Evolutionary conservation across 2,888 invertebrate species (phyloP).

Genomic region (Pristionchus arcanus): DNA sequence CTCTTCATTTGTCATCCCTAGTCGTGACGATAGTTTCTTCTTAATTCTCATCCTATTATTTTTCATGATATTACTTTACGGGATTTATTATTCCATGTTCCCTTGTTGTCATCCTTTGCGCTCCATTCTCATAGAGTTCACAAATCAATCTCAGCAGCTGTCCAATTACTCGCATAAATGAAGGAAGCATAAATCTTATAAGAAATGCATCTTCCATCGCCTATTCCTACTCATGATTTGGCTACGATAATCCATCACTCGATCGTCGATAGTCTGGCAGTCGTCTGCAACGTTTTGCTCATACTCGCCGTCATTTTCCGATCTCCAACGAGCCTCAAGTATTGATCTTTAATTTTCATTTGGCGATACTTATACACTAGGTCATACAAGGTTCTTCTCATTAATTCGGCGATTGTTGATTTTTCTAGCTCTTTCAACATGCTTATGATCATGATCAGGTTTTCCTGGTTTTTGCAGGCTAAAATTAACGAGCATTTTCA

Average conservation of each 20-base stretch:
- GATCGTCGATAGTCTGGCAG: not conserved
- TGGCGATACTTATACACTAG: not conserved
- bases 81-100: too few species aligned
- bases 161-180: too few species aligned
- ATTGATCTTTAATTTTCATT: not conserved
- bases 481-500: too few species aligned
- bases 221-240: not conserved
- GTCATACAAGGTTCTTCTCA: not conserved
- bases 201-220: not conserved
- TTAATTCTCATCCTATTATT: too few species aligned
- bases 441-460: too few species aligned
- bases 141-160: too few species aligned
- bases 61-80: too few species aligned
- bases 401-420: not conserved
- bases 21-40: too few species aligned
- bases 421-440: not conserved
- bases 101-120: too few species aligned
- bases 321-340: not conserved
- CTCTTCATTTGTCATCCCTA: too few species aligned
- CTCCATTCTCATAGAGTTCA: too few species aligned
- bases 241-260: conserved; percentile 17
- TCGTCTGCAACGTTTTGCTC: not conserved
- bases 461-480: too few species aligned
- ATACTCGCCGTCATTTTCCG: not conserved
- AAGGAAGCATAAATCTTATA: not conserved